A percentile compares a stretch with the other conserved stretches of the same genome.
phyloP scores from a whole-genome alignment of 2,113 vertebrate species.

The Zeus faber region DNA sequence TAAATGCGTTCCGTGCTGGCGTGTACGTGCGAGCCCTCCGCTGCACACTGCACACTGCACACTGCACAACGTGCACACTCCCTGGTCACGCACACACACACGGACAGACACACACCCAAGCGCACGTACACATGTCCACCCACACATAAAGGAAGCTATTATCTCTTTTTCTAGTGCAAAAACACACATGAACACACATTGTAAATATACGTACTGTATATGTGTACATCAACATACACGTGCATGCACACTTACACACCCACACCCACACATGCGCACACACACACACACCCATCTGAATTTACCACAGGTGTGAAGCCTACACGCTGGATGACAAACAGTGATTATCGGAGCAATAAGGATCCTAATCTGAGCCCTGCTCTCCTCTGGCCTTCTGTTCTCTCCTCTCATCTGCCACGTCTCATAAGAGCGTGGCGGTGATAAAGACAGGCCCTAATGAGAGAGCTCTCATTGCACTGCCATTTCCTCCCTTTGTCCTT shows the following conservation, averaged over 20 bases:
- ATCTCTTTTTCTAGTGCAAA: too few relatives aligned
- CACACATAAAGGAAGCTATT: neutral
- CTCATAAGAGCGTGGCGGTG: conserved; percentile 55
- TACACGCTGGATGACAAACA: conserved; percentile 67
- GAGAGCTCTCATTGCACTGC: conserved; percentile 61
- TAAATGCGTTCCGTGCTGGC: conserved; percentile 54
- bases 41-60: neutral
- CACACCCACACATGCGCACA: conserved; percentile 1
- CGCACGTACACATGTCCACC: neutral
- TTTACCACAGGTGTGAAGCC: conserved; percentile 65
- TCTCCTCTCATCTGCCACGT: conserved; percentile 63
- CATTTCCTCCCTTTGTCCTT: too few relatives aligned
- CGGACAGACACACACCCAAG: conserved; percentile 4
- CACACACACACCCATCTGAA: conserved; percentile 39
- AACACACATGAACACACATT: neutral
- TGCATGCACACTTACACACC: conserved; percentile 1
- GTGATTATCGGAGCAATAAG: conserved; percentile 70
- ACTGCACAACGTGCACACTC: conserved; percentile 2
- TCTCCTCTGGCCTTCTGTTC: conserved; percentile 66
- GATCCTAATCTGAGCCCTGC: conserved; percentile 60
- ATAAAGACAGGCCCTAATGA: conserved; percentile 69
- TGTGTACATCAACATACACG: neutral
- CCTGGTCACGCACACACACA: conserved; percentile 15
- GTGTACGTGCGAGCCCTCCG: conserved; percentile 33
- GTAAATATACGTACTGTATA: neutral